phyloP scores from a whole-genome alignment of 2,113 vertebrate genomes.

The Morone saxatilis region DNA sequence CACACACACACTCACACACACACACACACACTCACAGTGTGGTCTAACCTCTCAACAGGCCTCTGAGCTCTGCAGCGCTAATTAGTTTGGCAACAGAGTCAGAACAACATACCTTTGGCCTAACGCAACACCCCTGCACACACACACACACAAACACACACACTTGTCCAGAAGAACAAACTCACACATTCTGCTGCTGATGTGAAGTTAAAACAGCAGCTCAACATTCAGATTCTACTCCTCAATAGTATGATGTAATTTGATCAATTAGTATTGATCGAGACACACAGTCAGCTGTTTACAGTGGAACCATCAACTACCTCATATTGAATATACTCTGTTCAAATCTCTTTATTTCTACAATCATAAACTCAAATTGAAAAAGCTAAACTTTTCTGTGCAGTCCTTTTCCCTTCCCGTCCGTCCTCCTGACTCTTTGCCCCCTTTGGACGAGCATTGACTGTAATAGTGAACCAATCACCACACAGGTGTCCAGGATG shows the following conservation, averaged over 20 bases:
- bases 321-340: no score
- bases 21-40: constrained; percentile 39
- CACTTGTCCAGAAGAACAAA: not conserved
- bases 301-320: no score
- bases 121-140: constrained; percentile 13
- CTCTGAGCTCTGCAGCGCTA: constrained; percentile 60
- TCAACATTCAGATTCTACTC: not conserved
- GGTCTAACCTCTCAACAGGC: constrained; percentile 63
- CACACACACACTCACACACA: constrained; percentile 36
- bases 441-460: no score
- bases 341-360: no score
- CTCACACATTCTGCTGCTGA: not conserved
- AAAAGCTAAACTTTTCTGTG: no score
- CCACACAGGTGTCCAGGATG: not conserved
- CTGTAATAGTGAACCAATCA: no score
- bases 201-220: not conserved
- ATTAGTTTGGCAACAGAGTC: constrained; percentile 72
- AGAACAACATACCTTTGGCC: constrained; percentile 73
- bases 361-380: no score
- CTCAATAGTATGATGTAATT: not conserved
- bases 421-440: no score
- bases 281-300: not conserved
- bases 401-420: no score
- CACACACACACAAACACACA: constrained; percentile 24
- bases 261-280: not conserved